Evolutionary conservation across 2,888 invertebrate genomes (phyloP), one percentile per base, ranked within the genome.

Genomic region (Cheilosia scutellata): DNA sequence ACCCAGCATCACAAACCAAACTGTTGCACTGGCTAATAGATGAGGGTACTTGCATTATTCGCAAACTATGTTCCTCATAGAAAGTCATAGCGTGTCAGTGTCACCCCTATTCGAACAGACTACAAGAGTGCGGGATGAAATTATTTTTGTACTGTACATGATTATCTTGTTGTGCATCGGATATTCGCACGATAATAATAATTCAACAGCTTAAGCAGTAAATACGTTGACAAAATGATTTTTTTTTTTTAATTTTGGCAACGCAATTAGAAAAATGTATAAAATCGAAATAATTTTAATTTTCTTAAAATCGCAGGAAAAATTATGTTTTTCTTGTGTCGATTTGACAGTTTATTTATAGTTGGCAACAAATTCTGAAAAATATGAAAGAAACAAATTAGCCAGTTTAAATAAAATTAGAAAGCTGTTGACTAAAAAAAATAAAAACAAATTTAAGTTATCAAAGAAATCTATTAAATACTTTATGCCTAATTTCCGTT

Each of bases 141-240:
- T 6, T n/a, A 55, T 16, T 55, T 55, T 27, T 11, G 5, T 13
- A 29, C 51, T 11, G 2, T 13, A 29, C 13, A 29, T 49, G 25
- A 27, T 11, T 29, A 51, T 53, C 20, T 11, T 9, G 4, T 5
- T 51, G 51, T 51, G 25, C 25, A 27, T 25, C 5, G n/a, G 11
- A 66, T 40, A 68, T 60, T 68, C 76, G 58, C 66, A 76, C 76
- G 76, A 60, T 49, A 55, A 76, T 49, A 55, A 76, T 68, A 58
- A 58, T 37, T 40, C 11, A 42, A 13, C 4, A 9, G 16, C 16
- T 37, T 29, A 16, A 44, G 44, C 16, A 16, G n/a, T 7, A 20
- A 47, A 47, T 7, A 51, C 47, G 33, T 37, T 5, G 1, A 37
- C 11, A n/a, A 0, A n/a, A 11, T 33, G 5, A 55, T 31, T 16